Base-by-base conservation (phyloP, 2,888 invertebrate genomes). In the Osedax fenrisi region DNA sequence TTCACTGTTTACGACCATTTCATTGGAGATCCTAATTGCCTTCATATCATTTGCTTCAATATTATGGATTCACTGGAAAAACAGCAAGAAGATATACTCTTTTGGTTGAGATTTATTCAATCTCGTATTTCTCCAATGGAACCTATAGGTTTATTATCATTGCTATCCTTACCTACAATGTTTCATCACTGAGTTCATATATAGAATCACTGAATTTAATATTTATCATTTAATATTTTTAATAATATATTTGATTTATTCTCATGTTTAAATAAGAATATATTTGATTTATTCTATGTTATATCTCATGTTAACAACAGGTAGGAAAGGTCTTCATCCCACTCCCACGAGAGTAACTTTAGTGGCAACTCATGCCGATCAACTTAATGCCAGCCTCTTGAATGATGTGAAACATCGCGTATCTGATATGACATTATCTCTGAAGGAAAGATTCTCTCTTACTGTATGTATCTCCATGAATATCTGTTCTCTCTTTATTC, bases 91-190 rank as follows among this genome's bases (percentile, higher is more conserved):
- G 23, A 56, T 21, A 27, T 78, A 23, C 73, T 87, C 79, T 90
- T 90, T 85, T 91, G 91, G 91, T 84, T 91, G 75, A 88, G 89
- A 80, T 90, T 90, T 83, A 86, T 91, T 75, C 87, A 89, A 81
- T 88, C 89, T 59, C 86, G 90, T 74, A 87, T 89, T 76, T 86
- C 87, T 23, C 88, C 88, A 27, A 85, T 87, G 64, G 87, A 88
- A 80, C 83, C 83, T n/a, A 77, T 79, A n/a, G 78, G 79, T 79
- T 64, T 25, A 25, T 3, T n/a, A n/a, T n/a, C n/a, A n/a, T n/a
- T 25, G 3, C 26, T 21, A 68, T 17, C 69, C 5, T 25, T 71
- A 5, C n/a, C 27, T 71, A 17, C n/a, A 17, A 26, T 22, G 5
- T 23, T 68, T 5, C 69, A 64, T 21, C n/a, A n/a, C n/a, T n/a